phyloP scores from a whole-genome alignment of 2,797 vertebrate genomes.

The Phrynocephalus forsythii region DNA sequence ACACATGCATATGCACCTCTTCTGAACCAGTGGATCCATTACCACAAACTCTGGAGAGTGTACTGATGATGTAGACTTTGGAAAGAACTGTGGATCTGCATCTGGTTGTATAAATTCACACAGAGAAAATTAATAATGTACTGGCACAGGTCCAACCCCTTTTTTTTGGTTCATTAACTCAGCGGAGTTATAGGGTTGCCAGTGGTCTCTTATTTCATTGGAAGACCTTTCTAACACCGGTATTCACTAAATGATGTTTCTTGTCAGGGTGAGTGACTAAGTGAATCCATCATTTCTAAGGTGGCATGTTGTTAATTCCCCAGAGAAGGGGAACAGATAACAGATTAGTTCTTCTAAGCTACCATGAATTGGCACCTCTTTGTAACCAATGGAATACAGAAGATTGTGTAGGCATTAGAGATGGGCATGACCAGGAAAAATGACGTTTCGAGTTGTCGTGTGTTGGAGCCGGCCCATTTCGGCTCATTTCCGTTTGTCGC shows the following conservation, averaged over 20 bases:
- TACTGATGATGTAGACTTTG: constrained; percentile 22
- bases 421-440: too few relatives aligned
- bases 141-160: not conserved
- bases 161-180: constrained; percentile 12
- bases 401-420: not conserved
- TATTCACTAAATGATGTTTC: not conserved
- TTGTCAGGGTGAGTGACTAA: not conserved
- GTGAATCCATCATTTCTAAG: not conserved
- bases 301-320: not conserved
- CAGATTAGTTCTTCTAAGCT: not conserved
- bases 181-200: not conserved
- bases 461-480: too few relatives aligned
- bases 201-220: not conserved
- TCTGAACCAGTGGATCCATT: not conserved
- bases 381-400: not conserved
- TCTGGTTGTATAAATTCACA: constrained; percentile 19
- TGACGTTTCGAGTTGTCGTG: too few relatives aligned
- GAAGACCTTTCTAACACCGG: not conserved
- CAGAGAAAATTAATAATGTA: constrained; percentile 20
- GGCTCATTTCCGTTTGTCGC: too few relatives aligned
- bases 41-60: not conserved
- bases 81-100: not conserved
- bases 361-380: not conserved
- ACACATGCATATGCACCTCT: not conserved
- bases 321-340: not conserved